Evolutionary conservation across 2,797 vertebrate species (phyloP), one percentile per base, ranked within the genome.

Genomic region (Anguilla obscura): DNA sequence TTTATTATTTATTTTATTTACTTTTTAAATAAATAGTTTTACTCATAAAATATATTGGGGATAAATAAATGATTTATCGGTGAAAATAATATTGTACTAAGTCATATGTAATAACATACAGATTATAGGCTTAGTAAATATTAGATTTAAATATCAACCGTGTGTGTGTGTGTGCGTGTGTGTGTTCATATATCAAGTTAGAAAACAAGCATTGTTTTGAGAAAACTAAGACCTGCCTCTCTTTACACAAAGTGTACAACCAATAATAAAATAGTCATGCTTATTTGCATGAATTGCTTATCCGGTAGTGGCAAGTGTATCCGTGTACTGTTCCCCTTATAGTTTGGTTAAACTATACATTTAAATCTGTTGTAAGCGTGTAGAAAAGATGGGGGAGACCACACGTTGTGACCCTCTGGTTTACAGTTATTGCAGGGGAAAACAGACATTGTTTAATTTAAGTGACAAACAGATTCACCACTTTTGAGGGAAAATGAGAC

Each of bases 331-430:
- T 71, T 30, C 27, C 66, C 27, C 69, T 71, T 10, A 45, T 45
- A 33, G 69, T 40, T 71, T 27, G 69, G 18, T 71, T 18, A 71
- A 40, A 76, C 12, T 40, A 8, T 36, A 12, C 9, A 74, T 74
- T 36, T 27, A 33, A 30, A 27, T 33, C 30, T 36, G 8, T 12
- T 33, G 8, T 74, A 1, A 14, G 30, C 8, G 27, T 24, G 27
- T 86, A 30, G 8, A 27, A 45, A 52, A 86, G 85, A 86, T 86
- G 40, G 40, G 52, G 16, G 30, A 63, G 14, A 86, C 66, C 50
- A 56, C 48, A 76, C 52, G 56, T 16, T 74, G 66, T 18, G 54
- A 8, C 74, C 33, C 86, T 76, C 69, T n/a, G 86, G 52, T 71
- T 71, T 52, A 33, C 48, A 52, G 30, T 52, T 40, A 86, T 86